Evolutionary conservation across 1,140 invertebrate species (phyloP).

Genomic region (Condylostylus longicornis): DNA sequence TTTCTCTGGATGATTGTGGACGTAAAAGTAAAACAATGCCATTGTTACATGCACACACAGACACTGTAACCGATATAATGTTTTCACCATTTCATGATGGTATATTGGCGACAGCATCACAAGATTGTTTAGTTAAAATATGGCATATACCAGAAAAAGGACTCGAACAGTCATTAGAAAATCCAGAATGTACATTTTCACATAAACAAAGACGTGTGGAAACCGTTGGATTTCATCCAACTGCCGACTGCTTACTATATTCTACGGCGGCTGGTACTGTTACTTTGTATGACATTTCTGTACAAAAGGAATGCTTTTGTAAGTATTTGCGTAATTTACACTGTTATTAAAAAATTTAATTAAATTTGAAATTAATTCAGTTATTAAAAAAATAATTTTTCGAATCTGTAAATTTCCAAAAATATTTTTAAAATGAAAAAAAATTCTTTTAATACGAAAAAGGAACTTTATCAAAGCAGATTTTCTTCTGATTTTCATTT

Average conservation of each 20-base stretch:
- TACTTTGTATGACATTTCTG: conserved; percentile 73
- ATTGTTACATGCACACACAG: conserved; percentile 65
- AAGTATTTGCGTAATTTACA: too few relatives aligned
- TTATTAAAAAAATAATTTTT: too few relatives aligned
- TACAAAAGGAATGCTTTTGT: conserved; percentile 68
- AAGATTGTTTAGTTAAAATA: conserved; percentile 77
- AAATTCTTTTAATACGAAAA: not conserved
- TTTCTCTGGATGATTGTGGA: conserved; percentile 73
- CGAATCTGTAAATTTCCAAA: too few relatives aligned
- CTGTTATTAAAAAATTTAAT: too few relatives aligned
- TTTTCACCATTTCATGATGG: conserved; percentile 92
- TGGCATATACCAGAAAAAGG: conserved; percentile 73
- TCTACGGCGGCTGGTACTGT: conserved; percentile 66
- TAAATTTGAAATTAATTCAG: too few relatives aligned
- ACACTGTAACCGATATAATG: conserved; percentile 86
- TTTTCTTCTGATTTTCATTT: not conserved
- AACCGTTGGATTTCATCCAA: conserved; percentile 72
- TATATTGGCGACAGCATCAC: conserved; percentile 73
- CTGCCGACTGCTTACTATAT: conserved; percentile 68
- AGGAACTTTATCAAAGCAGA: not conserved
- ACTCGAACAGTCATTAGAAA: conserved; percentile 58
- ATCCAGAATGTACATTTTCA: conserved; percentile 64
- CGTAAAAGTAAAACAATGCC: conserved; percentile 74
- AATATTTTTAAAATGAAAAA: too few relatives aligned
- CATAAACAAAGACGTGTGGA: conserved; percentile 70